These are phyloP conservation scores for Lycaena phlaeas DNA, from an alignment of 2,888 invertebrate species.

Conservation along the genomic window DNA sequence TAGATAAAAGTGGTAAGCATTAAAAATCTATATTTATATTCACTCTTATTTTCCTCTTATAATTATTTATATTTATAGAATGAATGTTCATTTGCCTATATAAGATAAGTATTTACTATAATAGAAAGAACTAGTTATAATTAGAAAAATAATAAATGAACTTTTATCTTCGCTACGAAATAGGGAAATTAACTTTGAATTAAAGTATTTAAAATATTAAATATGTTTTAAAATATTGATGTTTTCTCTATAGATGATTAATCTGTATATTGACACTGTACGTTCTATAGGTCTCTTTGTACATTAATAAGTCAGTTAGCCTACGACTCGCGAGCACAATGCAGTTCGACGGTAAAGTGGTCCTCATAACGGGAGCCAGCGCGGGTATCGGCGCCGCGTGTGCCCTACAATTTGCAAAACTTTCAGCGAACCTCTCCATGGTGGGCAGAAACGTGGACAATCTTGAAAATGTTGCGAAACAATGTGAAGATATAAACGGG, in stretches of 20 bases:
- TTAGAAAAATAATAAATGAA: too few species aligned
- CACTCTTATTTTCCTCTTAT: too few species aligned
- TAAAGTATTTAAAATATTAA: too few species aligned
- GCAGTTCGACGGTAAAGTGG: constrained; percentile 49
- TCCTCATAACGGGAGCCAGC: constrained; percentile 52
- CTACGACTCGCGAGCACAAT: constrained; percentile 31
- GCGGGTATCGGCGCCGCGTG: constrained; percentile 53
- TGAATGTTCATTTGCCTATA: too few species aligned
- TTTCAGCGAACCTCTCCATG: constrained; percentile 36
- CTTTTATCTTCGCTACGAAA: too few species aligned
- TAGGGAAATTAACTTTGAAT: too few species aligned
- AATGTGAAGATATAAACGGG: constrained; percentile 36
- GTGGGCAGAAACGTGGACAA: constrained; percentile 45
- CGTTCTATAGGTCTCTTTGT: constrained; percentile 10
- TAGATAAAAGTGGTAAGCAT: too few species aligned
- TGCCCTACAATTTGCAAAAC: constrained; percentile 41
- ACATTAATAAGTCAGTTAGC: constrained; percentile 18
- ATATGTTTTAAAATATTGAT: neutral
- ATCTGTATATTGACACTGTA: constrained; percentile 11
- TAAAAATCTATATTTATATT: too few species aligned
- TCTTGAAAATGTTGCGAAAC: constrained; percentile 32
- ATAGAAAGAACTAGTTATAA: too few species aligned
- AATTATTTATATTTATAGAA: too few species aligned
- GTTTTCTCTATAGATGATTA: constrained; percentile 8
- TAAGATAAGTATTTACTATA: too few species aligned